These are phyloP conservation scores for Temnopleurus reevesii DNA, from an alignment of 53 echinoderm and acorn worm genomes.

Conservation along the genomic window DNA sequence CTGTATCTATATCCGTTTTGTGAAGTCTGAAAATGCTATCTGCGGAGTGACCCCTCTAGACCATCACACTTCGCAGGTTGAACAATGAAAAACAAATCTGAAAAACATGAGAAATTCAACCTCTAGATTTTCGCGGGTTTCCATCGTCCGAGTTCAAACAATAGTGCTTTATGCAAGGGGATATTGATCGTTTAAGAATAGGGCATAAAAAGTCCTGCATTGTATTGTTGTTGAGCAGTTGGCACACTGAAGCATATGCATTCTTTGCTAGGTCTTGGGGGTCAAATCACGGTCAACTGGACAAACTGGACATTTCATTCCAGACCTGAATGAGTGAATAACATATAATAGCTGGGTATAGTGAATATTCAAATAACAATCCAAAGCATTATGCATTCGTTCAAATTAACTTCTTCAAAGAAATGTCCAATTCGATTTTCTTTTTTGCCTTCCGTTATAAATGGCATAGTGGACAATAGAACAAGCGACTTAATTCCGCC, in stretches of 20 bases:
- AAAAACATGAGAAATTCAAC: not conserved
- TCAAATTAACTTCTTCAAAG: not conserved
- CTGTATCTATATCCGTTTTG: too few species aligned
- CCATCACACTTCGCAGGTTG: too few species aligned
- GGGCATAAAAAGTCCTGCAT: constrained; percentile 18
- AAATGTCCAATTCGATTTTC: not conserved
- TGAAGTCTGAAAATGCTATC: too few species aligned
- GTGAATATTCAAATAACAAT: not conserved
- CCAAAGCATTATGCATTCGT: not conserved
- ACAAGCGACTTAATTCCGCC: not conserved
- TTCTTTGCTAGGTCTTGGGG: not conserved
- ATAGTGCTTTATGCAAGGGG: not conserved
- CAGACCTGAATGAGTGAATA: not conserved
- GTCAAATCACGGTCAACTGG: not conserved
- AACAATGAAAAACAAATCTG: constrained; percentile 19
- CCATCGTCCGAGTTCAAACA: not conserved
- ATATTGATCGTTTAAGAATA: not conserved
- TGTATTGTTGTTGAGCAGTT: not conserved
- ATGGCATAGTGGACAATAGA: not conserved
- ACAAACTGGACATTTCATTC: not conserved
- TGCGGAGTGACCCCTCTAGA: constrained; percentile 21
- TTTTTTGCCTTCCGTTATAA: not conserved
- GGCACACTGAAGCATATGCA: not conserved
- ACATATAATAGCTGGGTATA: not conserved
- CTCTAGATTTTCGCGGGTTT: constrained; percentile 14